phyloP scores from a whole-genome alignment of 2,797 vertebrate genomes.

The Thalassophryne amazonica region DNA sequence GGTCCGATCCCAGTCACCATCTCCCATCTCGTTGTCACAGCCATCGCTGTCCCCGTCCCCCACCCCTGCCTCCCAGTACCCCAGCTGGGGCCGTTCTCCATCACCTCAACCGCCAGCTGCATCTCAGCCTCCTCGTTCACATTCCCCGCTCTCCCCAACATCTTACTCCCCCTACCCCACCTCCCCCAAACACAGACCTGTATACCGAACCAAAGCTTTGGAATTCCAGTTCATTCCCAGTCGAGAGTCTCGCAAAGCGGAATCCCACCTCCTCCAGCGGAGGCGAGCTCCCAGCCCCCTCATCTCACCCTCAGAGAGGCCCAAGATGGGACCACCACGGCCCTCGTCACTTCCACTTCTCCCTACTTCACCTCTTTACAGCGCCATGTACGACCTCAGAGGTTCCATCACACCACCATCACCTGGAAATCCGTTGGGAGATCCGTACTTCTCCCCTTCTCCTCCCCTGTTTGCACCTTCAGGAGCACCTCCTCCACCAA shows the following conservation, averaged over 20 bases:
- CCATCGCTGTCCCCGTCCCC: conserved; percentile 76
- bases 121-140: conserved; percentile 66
- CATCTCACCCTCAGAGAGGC: conserved; percentile 85
- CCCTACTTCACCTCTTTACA: conserved; percentile 81
- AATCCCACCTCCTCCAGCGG: conserved; percentile 79
- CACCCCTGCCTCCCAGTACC: conserved; percentile 78
- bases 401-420: conserved; percentile 83
- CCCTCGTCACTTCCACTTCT: conserved; percentile 85
- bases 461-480: conserved; percentile 81
- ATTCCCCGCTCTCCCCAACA: conserved; percentile 74
- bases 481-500: conserved; percentile 77
- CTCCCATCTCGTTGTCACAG: conserved; percentile 76
- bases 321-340: conserved; percentile 83
- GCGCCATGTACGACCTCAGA: conserved; percentile 86
- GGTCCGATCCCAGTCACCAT: conserved; percentile 73
- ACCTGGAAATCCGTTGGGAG: conserved; percentile 80
- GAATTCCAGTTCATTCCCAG: conserved; percentile 80
- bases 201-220: conserved; percentile 81
- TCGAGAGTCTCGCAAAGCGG: conserved; percentile 76
- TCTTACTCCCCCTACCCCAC: conserved; percentile 76
- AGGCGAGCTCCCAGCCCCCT: conserved; percentile 88
- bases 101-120: conserved; percentile 74
- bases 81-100: conserved; percentile 75
- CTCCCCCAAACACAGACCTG: conserved; percentile 82
- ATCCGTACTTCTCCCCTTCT: conserved; percentile 82